Base-by-base conservation (phyloP, 2,888 invertebrate species). In the Helicoverpa assulta region DNA sequence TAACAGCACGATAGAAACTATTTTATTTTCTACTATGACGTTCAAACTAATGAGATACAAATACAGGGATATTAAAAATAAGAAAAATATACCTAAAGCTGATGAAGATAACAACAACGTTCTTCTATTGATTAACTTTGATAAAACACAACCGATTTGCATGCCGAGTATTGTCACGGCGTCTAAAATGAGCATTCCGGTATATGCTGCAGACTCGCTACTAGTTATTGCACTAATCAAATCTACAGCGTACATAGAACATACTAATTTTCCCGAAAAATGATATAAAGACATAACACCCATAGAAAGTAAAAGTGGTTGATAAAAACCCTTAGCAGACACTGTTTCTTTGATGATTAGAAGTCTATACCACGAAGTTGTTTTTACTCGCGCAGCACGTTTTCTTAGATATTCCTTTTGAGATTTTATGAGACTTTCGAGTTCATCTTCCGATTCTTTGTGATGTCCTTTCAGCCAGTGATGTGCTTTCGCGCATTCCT, bases 121-220 rank as follows among this genome's bases (percentile, higher is more conserved):
- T 61, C 92, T 80, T 75, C 92, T 85, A 64, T 85, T 89, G 8
- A 91, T 52, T 73, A 88, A 78, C 71, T 86, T 91, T 16, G 89
- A 83, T 51, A 91, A 67, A 57, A 84, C 80, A 81, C 92, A 90
- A 16, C 92, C 93, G 18, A 88, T 40, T 79, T 92, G 92, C 89
- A 90, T 90, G 10, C 91, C 90, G 1, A 89, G 72, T 54, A 93
- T 89, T n/a, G 92, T 92, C 2, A 92, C 86, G 4, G 90, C 92
- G 54, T 93, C 93, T 60, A 93, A 81, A 59, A 93, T 87, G 12
- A 93, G 81, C 93, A 93, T 93, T 5, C 88, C 90, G 4, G 81
- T 88, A 19, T 90, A 92, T 0, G 91, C 90, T 0, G 89, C 85
- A 2, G 79, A 73, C 69, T 92, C 90, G 29, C 85, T 88, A 5